phyloP scores from a whole-genome alignment of 2,888 invertebrate genomes.

The Microplitis deprimator region DNA sequence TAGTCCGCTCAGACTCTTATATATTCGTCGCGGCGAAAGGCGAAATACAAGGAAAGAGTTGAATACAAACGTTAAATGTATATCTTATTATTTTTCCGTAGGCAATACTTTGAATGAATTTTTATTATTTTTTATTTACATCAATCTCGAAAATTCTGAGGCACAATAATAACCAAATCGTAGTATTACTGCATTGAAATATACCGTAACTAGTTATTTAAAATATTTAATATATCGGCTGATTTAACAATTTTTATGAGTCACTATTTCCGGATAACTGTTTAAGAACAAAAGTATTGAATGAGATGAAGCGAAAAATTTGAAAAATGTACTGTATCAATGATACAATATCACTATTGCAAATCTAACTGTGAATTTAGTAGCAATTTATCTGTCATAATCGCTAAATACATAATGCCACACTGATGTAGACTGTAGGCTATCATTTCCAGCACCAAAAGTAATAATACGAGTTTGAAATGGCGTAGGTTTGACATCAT shows the following conservation, averaged over 20 bases:
- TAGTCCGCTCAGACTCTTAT: conserved; percentile 14
- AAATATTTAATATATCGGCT: background rate
- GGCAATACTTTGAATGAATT: background rate
- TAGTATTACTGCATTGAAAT: background rate
- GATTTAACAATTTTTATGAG: background rate
- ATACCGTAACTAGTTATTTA: background rate
- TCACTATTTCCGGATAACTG: background rate
- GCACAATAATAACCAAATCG: background rate
- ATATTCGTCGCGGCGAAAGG: conserved; percentile 24
- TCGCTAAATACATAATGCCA: no score
- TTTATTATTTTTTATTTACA: background rate
- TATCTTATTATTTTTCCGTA: background rate
- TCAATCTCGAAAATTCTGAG: background rate
- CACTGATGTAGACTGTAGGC: no score
- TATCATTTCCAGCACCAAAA: no score
- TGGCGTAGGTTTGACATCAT: background rate
- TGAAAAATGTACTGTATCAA: background rate
- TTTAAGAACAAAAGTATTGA: background rate
- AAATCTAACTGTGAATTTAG: no score
- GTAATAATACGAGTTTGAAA: no score
- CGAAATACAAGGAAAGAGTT: conserved; percentile 26
- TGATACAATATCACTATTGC: no score
- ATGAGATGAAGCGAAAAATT: background rate
- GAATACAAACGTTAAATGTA: conserved; percentile 15
- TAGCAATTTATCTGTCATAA: no score